A percentile compares a stretch with the other conserved stretches of the same genome.
Conservation (phyloP, 2,797 vertebrate species). For the Gymnocypris eckloni region DNA sequence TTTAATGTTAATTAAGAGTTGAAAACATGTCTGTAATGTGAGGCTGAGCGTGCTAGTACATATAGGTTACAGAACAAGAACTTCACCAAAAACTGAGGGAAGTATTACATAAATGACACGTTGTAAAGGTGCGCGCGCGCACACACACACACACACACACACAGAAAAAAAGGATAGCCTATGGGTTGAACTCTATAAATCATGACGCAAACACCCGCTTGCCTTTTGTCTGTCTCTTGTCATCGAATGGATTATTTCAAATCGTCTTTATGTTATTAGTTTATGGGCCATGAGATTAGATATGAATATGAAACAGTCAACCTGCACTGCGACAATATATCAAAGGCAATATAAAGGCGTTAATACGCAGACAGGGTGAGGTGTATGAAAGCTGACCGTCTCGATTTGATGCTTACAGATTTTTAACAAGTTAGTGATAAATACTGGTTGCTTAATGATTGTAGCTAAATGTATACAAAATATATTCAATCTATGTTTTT, state of each 20-base stretch:
- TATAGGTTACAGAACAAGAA: not conserved
- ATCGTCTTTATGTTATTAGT: constrained; percentile 93
- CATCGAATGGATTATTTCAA: constrained; percentile 84
- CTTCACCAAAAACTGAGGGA: not conserved
- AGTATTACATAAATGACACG: constrained; percentile 10
- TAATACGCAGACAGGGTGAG: constrained; percentile 20
- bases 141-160: constrained; percentile 51
- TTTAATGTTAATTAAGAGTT: not conserved
- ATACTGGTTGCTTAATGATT: not conserved
- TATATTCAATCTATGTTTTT: not conserved
- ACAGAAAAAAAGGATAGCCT: constrained; percentile 62
- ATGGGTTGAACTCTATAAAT: constrained; percentile 78
- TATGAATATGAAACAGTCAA: constrained; percentile 88
- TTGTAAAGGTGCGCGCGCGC: not conserved
- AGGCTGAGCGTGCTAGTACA: not conserved
- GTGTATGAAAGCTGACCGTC: constrained; percentile 9
- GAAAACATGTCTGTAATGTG: not conserved
- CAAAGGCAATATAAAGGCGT: constrained; percentile 78
- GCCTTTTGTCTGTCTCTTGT: constrained; percentile 69
- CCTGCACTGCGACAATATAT: constrained; percentile 81
- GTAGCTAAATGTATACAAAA: not conserved
- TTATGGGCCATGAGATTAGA: constrained; percentile 99
- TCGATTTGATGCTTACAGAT: constrained; percentile 12
- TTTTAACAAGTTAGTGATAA: constrained; percentile 21
- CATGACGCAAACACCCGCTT: constrained; percentile 72